Conservation (phyloP, 2,888 invertebrate genomes). For the Ophioninae sp. region DNA sequence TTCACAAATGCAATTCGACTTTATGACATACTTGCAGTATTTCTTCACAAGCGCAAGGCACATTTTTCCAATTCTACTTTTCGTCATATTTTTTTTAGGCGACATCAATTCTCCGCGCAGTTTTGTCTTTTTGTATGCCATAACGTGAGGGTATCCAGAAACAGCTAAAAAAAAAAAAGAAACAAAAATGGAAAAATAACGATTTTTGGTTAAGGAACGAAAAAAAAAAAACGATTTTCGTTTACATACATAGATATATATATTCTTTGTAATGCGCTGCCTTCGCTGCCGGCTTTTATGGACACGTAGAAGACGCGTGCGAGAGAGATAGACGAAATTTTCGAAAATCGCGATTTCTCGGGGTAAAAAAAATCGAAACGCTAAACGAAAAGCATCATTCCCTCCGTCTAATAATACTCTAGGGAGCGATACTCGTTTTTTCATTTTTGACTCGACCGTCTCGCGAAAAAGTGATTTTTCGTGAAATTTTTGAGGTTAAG, state of each 20-base stretch:
- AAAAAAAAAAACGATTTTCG: not conserved
- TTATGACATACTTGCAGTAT: constrained; percentile 33
- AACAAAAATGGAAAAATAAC: not conserved
- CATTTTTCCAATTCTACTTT: constrained; percentile 72
- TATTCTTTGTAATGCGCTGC: constrained; percentile 75
- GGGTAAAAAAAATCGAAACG: too few relatives aligned
- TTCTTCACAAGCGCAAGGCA: constrained; percentile 53
- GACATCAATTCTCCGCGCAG: constrained; percentile 72
- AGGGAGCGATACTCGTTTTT: too few relatives aligned
- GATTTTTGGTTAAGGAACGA: too few relatives aligned
- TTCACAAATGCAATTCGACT: constrained; percentile 19
- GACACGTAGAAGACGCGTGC: too few relatives aligned
- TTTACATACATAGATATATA: constrained; percentile 37
- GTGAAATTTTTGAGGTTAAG: too few relatives aligned
- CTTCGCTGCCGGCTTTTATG: constrained; percentile 75
- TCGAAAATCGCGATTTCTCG: too few relatives aligned
- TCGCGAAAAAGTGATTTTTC: too few relatives aligned
- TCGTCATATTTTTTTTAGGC: constrained; percentile 57
- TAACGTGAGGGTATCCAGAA: not conserved
- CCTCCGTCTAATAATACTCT: too few relatives aligned
- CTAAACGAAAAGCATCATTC: too few relatives aligned
- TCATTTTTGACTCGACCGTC: too few relatives aligned
- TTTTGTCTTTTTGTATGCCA: constrained; percentile 17
- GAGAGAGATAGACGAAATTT: too few relatives aligned
- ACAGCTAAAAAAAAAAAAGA: not conserved